Evolutionary conservation across 2,113 vertebrate species (phyloP).

Genomic region (Petrocephalus microphthalmus): DNA sequence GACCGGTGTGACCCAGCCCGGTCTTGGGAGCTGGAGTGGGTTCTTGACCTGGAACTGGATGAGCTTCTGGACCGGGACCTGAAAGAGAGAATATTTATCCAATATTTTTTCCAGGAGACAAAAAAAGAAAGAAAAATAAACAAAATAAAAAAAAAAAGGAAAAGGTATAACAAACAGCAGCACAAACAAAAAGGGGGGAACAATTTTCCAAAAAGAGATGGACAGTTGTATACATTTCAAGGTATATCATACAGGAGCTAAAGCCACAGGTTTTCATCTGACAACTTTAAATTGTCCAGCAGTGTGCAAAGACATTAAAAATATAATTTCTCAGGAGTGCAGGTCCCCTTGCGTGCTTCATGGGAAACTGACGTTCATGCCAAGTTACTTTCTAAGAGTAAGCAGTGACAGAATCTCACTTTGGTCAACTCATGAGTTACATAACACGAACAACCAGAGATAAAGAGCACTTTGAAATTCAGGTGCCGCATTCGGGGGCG

Average conservation of each 20-base stretch:
- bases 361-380: not conserved
- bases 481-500: not conserved
- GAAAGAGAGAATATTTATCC: constrained; percentile 72
- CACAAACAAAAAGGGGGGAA: not conserved
- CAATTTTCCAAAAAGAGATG: not conserved
- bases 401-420: not conserved
- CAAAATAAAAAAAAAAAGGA: not conserved
- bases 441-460: not conserved
- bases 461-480: not conserved
- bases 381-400: not conserved
- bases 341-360: not conserved
- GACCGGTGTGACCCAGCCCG: constrained; percentile 79
- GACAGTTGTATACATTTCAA: not conserved
- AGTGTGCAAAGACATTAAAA: not conserved
- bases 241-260: not conserved
- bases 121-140: constrained; percentile 20
- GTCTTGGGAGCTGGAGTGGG: constrained; percentile 80
- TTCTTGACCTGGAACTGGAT: constrained; percentile 92
- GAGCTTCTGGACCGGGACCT: constrained; percentile 95
- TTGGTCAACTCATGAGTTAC: not conserved
- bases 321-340: not conserved
- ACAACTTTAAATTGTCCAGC: not conserved
- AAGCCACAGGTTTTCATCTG: not conserved
- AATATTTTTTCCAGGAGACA: constrained; percentile 44
- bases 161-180: not conserved